Base-by-base conservation (phyloP, 2,888 invertebrate species). In the Tinea trinotella region DNA sequence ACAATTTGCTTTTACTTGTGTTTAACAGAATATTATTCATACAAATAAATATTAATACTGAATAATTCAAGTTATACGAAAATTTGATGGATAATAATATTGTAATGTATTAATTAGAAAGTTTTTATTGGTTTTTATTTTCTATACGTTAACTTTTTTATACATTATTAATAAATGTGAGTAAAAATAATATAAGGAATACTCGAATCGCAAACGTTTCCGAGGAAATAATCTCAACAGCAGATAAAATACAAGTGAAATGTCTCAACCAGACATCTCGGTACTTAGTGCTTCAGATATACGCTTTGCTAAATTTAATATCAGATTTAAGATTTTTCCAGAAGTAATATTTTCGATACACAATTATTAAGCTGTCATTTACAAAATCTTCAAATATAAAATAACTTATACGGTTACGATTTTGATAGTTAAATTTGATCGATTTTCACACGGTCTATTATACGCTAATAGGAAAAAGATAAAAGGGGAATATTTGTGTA, bases 191-290 rank as follows among this genome's bases (percentile, higher is more conserved):
- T 30, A 30, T n/a, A 7, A 30, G 3, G 7, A 30, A 30, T 7
- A 7, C 9, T 30, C 9, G 30, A 30, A 4, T 30, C 30, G 30
- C 2, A 30, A 17, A 40, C 40, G 40, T 19, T 46, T 10, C 19
- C 2, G 19, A 46, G 19, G 46, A 46, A 46, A 46, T 46, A 46
- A 46, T 46, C 17, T 17, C 19, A 46, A 46, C 46, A 12, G 12
- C 12, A 46, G 46, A 46, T 46, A 46, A 46, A 46, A 46, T 46
- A 40, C 40, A 15, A 40, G 46, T 46, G 19, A 46, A 46, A 46
- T 19, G 46, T 46, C 46, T 46, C 18, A 9, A 46, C 18, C 46
- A 46, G 46, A 46, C 19, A 3, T 46, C 46, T 46, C 19, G 6
- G 18, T 46, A 46, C 46, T 46, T 46, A 46, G 7, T 46, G 46